Evolutionary conservation across 1,140 invertebrate genomes (phyloP), one percentile per base, ranked within the genome.

Genomic region (Cydia amplana): DNA sequence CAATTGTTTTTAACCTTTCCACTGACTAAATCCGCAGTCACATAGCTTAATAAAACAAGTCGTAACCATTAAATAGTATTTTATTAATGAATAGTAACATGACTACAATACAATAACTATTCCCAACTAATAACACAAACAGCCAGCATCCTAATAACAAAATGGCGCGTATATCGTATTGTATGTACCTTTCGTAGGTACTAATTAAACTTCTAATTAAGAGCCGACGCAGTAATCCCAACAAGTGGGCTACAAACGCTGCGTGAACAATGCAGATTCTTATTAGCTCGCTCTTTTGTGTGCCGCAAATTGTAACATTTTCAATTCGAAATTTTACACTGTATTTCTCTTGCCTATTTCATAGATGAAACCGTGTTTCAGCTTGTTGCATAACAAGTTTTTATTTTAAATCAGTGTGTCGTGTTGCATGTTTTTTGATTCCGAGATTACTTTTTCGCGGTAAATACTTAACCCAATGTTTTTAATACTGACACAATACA

Each of bases 121-220:
- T 43, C 72, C 4, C n/a, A 51, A 46, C 43, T 46, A 46, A 40
- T 40, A 10, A 40, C 36, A 40, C 7, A 10, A 40, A 40, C 43
- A 46, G 3, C 43, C 3, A 43, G 5, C 40, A 10, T 12, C 40
- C 40, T 20, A 70, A 70, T 12, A 70, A 10, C 32, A 20, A 14
- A 36, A 40, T 70, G 32, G 28, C 65, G 65, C 43, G 32, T 36
- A 70, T 28, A 70, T 32, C 16, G 32, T 36, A 70, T 40, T 60
- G 20, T 55, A 55, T 18, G 2, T 43, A 70, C 65, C 32, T 70
- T 65, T 65, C 25, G 16, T 36, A 70, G 36, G 16, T 18, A 70
- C 36, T 70, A 70, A 70, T 70, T 70, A 70, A 70, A 70, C n/a
- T 70, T 70, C 32, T 70, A 70, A 70, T 70, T 70, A 70, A 70